Evolutionary conservation across 2,797 vertebrate species (phyloP), one percentile per base, ranked within the genome.

Genomic region (Fistularia tabacaria): DNA sequence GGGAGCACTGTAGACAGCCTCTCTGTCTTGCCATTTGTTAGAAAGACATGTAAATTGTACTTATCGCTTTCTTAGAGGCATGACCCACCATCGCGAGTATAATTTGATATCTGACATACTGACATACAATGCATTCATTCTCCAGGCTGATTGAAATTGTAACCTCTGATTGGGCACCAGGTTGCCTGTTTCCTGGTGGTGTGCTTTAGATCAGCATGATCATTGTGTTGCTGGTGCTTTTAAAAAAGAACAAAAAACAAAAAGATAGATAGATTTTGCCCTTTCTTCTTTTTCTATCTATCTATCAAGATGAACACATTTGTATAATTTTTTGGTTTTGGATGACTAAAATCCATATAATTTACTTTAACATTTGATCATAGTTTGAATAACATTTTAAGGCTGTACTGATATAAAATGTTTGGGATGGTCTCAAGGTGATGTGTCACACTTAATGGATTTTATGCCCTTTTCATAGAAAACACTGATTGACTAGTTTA

Each of bases 91-190:
- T 80, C 83, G 25, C 51, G 14, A 67, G 75, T 37, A 75, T 85
- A 76, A 89, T 88, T 88, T 85, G 76, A 85, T 86, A 84, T 79
- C 63, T 83, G 80, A 77, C 82, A 71, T 63, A 54, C 62, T 63
- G 57, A 78, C 79, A 63, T 70, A 73, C 51, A 73, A 71, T 9
- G 14, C 74, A 60, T 69, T 77, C 77, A 74, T 79, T 68, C 59
- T 59, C 37, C 8, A 58, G 9, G 12, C 77, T 83, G 81, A 86
- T 86, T 81, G 81, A 83, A 84, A 84, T 65, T 69, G 57, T 1
- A 9, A 57, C 52, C 63, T 49, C 66, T 62, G 79, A 84, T 81
- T 76, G 76, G 75, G 69, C 74, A 61, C 77, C 74, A 52, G 56
- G 76, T 54, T 36, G 58, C 68, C 47, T 73, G 57, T 73, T 60